Conservation (phyloP, 1,140 invertebrate species). For the Heliconius nattereri region DNA sequence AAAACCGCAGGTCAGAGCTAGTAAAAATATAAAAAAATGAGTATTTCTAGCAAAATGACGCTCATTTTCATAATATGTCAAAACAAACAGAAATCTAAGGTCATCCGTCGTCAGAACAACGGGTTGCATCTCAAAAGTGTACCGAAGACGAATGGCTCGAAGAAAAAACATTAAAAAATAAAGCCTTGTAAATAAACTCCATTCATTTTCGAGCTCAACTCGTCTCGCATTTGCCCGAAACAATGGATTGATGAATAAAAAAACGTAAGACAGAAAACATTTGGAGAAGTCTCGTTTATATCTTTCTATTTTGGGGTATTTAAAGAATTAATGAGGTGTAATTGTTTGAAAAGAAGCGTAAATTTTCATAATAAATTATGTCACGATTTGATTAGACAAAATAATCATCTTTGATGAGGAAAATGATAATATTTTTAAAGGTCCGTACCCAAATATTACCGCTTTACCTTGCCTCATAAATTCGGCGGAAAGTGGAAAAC, state of each 20-base stretch:
- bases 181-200: not conserved
- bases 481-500: too few relatives aligned
- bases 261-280: not conserved
- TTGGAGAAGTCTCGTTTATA: conserved; percentile 3
- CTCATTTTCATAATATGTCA: not conserved
- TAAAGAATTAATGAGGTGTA: not conserved
- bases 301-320: not conserved
- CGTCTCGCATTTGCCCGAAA: not conserved
- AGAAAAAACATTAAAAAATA: not conserved
- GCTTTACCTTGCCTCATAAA: too few relatives aligned
- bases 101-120: conserved; percentile 2
- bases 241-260: conserved; percentile 6
- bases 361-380: too few relatives aligned
- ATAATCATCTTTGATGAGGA: too few relatives aligned
- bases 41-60: not conserved
- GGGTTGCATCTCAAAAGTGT: not conserved
- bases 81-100: not conserved
- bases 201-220: not conserved
- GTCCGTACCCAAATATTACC: too few relatives aligned
- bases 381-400: too few relatives aligned
- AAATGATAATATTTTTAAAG: too few relatives aligned
- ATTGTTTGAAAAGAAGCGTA: too few relatives aligned
- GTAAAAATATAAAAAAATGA: not conserved
- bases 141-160: not conserved
- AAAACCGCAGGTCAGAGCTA: not conserved